Evolutionary conservation across 37 sponge, comb jelly and placozoan genomes (phyloP).

Genomic region (Haliclona indistincta): DNA sequence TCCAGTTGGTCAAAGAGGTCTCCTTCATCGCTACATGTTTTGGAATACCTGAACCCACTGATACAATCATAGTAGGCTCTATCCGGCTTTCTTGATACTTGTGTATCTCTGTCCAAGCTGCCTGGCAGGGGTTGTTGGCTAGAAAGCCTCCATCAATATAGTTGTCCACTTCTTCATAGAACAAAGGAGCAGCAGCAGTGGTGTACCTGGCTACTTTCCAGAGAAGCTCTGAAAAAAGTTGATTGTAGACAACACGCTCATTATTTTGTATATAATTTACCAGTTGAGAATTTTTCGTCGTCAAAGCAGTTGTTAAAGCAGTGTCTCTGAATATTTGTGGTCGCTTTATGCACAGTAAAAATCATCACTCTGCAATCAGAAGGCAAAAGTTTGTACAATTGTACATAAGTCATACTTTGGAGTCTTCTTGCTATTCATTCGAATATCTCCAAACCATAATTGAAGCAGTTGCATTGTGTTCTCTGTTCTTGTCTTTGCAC

Average conservation of each 20-base stretch:
- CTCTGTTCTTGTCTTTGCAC: conserved; percentile 22
- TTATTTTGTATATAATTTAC: too few species aligned
- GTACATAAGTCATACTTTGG: too few species aligned
- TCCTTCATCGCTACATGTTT: too few species aligned
- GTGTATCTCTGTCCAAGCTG: conserved; percentile 15
- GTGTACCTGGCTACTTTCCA: conserved; percentile 31
- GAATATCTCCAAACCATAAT: conserved; percentile 17
- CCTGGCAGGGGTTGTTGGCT: conserved; percentile 17
- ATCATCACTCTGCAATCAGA: conserved; percentile 66
- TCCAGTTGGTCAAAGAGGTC: too few species aligned
- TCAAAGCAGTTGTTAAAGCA: conserved; percentile 70
- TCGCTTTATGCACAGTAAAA: conserved; percentile 44
- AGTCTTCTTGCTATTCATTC: neutral
- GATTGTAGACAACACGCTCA: too few species aligned
- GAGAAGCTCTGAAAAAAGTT: neutral
- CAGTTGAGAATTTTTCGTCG: neutral
- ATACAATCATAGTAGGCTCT: conserved; percentile 5
- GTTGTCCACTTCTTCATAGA: conserved; percentile 7
- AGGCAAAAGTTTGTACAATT: too few species aligned
- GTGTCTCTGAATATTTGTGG: conserved; percentile 27
- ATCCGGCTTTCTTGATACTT: neutral
- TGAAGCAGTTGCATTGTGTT: conserved; percentile 42
- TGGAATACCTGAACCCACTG: conserved; percentile 29
- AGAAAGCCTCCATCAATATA: conserved; percentile 35
- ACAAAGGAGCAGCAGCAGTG: conserved; percentile 30